Evolutionary conservation across 2,113 vertebrate species (phyloP).

Genomic region (Patagioenas fasciata): DNA sequence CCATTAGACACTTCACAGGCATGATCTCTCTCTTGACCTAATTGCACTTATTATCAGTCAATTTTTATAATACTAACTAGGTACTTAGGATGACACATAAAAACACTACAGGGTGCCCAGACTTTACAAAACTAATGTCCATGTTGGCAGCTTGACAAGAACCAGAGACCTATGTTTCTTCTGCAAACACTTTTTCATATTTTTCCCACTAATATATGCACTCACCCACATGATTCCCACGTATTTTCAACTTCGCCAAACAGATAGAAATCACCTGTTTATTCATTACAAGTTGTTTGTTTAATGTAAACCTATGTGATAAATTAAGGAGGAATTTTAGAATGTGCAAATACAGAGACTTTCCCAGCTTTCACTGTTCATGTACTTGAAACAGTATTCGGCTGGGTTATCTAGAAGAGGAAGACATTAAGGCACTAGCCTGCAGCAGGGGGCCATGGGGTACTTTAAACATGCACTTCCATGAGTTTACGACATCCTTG

Average conservation of each 20-base stretch:
- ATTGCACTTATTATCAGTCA: slow-evolving; percentile 19
- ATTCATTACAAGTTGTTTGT: not conserved
- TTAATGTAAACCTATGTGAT: not conserved
- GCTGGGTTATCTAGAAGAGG: not conserved
- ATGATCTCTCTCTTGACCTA: slow-evolving; percentile 29
- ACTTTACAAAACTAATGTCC: slow-evolving; percentile 2
- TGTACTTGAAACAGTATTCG: not conserved
- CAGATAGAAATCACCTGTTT: not conserved
- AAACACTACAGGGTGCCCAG: slow-evolving; percentile 14
- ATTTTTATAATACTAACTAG: slow-evolving; percentile 21
- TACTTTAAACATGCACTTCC: not conserved
- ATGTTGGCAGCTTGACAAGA: slow-evolving; percentile 15
- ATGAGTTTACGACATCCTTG: not conserved
- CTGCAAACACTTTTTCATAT: not conserved
- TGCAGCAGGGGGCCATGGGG: not conserved
- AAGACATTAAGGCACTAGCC: not conserved
- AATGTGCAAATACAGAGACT: not conserved
- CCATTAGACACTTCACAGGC: not conserved
- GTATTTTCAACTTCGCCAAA: not conserved
- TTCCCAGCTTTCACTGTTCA: not conserved
- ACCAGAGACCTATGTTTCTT: not conserved
- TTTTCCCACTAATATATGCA: not conserved
- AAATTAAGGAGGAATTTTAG: not conserved
- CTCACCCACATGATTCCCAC: not conserved
- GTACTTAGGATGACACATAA: slow-evolving; percentile 8